Percentiles rank a stretch among this genome's conserved stretches.
Evolutionary conservation across 2,888 invertebrate species (phyloP).

Genomic region (Caenorhabditis macrosperma): DNA sequence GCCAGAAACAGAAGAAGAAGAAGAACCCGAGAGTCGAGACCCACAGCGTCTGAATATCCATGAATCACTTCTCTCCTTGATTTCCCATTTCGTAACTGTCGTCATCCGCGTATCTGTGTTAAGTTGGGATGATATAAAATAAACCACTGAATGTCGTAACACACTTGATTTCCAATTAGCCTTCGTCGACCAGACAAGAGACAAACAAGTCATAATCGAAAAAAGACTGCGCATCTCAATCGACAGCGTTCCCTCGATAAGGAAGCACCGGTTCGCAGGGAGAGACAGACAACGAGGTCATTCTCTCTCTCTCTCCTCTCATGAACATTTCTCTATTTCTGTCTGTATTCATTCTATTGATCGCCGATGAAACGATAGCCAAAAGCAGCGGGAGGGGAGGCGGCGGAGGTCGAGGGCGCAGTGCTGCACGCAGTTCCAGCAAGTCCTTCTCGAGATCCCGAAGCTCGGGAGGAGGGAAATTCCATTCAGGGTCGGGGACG

Average conservation of each 20-base stretch:
- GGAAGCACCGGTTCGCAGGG: conserved; percentile 7
- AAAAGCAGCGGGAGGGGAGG: conserved; percentile 39
- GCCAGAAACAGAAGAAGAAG: not conserved
- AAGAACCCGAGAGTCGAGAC: not conserved
- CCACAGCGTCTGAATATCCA: not conserved
- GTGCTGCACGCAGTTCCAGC: conserved; percentile 34
- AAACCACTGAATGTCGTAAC: not conserved
- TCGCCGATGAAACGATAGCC: conserved; percentile 23
- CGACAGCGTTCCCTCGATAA: not conserved
- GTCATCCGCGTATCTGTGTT: not conserved
- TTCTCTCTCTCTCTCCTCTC: conserved; percentile 8
- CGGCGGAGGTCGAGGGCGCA: conserved; percentile 25
- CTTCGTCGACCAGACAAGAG: conserved; percentile 21
- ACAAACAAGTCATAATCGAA: conserved; percentile 21
- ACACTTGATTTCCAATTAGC: not conserved
- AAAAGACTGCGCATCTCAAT: conserved; percentile 18
- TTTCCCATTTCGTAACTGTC: not conserved
- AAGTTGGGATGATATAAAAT: not conserved
- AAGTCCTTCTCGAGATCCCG: conserved; percentile 12
- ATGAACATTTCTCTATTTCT: conserved; percentile 28
- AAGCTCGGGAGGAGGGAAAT: conserved; percentile 21
- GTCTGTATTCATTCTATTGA: conserved; percentile 4
- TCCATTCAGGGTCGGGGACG: not conserved
- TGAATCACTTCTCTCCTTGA: no score
- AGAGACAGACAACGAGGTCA: conserved; percentile 4